Conservation (phyloP, 2,888 invertebrate species). For the Poecilobothrus nobilitatus region DNA sequence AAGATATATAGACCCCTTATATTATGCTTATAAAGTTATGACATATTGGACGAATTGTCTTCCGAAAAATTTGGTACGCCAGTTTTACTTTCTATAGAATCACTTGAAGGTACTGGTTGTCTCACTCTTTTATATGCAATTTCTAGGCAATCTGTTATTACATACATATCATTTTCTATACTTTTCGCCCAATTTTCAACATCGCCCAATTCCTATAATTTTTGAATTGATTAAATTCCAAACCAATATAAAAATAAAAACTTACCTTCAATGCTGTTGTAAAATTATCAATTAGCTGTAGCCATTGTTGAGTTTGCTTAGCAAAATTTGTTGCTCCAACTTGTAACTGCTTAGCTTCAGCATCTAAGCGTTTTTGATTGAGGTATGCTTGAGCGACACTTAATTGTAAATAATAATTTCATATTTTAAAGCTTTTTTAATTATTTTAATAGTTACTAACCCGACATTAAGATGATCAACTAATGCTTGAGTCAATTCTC, state of each 20-base stretch:
- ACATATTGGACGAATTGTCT: neutral
- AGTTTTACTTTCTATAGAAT: neutral
- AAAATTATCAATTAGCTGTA: constrained; percentile 81
- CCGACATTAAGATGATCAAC: constrained; percentile 97
- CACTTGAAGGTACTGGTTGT: constrained; percentile 28
- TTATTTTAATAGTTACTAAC: constrained; percentile 47
- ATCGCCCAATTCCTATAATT: constrained; percentile 76
- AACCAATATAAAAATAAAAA: neutral
- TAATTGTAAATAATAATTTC: neutral
- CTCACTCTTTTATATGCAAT: constrained; percentile 77
- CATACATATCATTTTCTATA: constrained; percentile 92
- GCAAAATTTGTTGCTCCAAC: constrained; percentile 89
- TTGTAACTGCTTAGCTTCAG: constrained; percentile 93
- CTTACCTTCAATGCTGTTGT: constrained; percentile 72
- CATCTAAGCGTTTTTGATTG: constrained; percentile 94
- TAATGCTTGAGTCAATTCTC: constrained; percentile 83
- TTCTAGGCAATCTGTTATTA: constrained; percentile 85
- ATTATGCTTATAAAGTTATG: no score
- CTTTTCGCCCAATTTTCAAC: constrained; percentile 98
- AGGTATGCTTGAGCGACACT: constrained; percentile 95
- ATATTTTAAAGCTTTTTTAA: neutral
- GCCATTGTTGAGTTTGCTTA: constrained; percentile 95
- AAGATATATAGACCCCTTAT: no score
- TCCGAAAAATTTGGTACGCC: neutral
- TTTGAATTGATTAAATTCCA: neutral